Conservation (phyloP, 1,140 invertebrate genomes). For the Calephelis virginiensis region DNA sequence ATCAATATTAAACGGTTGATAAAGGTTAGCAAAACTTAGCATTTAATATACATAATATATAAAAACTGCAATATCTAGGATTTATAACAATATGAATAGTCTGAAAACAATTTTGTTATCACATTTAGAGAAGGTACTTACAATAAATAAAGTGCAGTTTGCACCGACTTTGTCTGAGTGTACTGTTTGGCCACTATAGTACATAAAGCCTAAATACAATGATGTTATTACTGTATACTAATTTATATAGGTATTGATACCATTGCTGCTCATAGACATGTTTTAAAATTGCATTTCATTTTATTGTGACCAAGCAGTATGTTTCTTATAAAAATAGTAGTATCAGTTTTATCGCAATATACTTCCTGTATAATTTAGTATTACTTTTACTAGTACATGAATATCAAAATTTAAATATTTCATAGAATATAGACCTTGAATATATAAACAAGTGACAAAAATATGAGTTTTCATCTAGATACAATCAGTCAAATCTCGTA, state of each 20-base stretch:
- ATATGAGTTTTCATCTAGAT: slow-evolving; percentile 17
- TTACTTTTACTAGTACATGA: slow-evolving; percentile 1
- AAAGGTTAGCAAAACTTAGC: not conserved
- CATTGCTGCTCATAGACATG: no score
- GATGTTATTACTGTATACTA: no score
- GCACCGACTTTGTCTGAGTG: slow-evolving; percentile 1
- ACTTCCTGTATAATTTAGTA: slow-evolving; percentile 9
- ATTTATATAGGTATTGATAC: no score
- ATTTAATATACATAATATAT: not conserved
- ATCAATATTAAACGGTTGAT: slow-evolving; percentile 1
- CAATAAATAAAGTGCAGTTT: not conserved
- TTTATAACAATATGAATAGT: slow-evolving; percentile 5
- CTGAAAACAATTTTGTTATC: slow-evolving; percentile 15
- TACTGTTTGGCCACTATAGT: not conserved
- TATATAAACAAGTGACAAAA: slow-evolving; percentile 14
- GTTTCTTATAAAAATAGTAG: slow-evolving; percentile 3
- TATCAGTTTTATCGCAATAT: not conserved
- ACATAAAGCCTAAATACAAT: no score
- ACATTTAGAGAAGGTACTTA: slow-evolving; percentile 4
- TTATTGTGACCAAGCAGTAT: no score
- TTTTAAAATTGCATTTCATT: no score
- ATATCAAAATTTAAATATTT: slow-evolving; percentile 9
- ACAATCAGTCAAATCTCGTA: slow-evolving; percentile 30
- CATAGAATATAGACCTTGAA: slow-evolving; percentile 10
- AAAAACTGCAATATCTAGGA: not conserved